phyloP scores from a whole-genome alignment of 2,888 invertebrate genomes.

The Hyles lineata region DNA sequence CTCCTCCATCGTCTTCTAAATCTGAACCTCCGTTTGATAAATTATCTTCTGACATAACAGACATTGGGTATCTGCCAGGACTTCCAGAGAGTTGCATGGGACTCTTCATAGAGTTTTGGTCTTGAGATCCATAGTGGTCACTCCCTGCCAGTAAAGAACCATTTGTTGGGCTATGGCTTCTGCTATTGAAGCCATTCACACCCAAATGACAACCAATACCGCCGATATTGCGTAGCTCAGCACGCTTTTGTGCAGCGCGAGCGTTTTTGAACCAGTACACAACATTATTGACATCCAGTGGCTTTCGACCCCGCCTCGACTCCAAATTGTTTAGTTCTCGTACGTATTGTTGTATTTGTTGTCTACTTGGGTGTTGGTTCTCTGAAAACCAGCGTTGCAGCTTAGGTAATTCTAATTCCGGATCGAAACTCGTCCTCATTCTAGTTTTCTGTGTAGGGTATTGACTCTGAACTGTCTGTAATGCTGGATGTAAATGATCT shows the following conservation, averaged over 20 bases:
- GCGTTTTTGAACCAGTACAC: constrained; percentile 99
- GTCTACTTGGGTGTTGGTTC: constrained; percentile 98
- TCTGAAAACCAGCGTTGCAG: constrained; percentile 98
- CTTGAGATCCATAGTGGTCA: constrained; percentile 85
- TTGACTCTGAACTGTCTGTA: constrained; percentile 91
- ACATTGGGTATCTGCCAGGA: constrained; percentile 86
- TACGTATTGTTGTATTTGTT: constrained; percentile 98
- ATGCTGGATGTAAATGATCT: constrained; percentile 88
- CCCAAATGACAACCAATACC: constrained; percentile 85
- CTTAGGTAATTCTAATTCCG: constrained; percentile 97
- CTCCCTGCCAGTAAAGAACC: constrained; percentile 86
- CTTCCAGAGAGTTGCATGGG: constrained; percentile 83
- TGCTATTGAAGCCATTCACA: constrained; percentile 87
- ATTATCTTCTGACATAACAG: constrained; percentile 88
- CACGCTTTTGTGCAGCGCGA: constrained; percentile 96
- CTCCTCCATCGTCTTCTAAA: constrained; percentile 87
- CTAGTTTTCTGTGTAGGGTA: constrained; percentile 94
- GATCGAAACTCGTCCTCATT: constrained; percentile 98
- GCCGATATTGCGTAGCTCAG: constrained; percentile 89
- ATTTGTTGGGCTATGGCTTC: constrained; percentile 87
- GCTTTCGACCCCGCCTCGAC: constrained; percentile 96
- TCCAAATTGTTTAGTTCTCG: constrained; percentile 96
- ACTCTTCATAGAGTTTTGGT: constrained; percentile 86
- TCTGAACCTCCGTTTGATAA: constrained; percentile 88
- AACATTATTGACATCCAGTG: constrained; percentile 97